phyloP scores from a whole-genome alignment of 1,140 invertebrate genomes.

The Xylocopa sonorina region DNA sequence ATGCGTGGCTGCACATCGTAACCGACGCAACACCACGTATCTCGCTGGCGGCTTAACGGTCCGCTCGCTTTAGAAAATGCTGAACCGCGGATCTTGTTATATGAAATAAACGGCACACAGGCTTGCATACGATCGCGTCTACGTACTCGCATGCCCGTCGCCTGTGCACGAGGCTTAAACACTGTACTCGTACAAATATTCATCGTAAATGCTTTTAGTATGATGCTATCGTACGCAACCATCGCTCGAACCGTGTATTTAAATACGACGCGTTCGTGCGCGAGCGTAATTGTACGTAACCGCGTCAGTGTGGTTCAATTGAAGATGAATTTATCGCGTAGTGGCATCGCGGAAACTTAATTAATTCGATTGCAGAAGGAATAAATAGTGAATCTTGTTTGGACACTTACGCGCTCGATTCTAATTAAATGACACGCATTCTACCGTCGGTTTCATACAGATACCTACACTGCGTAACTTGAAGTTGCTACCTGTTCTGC shows the following conservation, averaged over 20 bases:
- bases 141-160: no score
- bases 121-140: constrained; percentile 7
- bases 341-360: constrained; percentile 22
- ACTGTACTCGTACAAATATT: constrained; percentile 20
- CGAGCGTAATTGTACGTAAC: neutral
- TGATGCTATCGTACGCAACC: neutral
- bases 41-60: constrained; percentile 44
- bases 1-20: constrained; percentile 34
- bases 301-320: neutral
- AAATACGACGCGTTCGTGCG: neutral
- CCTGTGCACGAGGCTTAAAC: constrained; percentile 8
- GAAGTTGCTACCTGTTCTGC: no score
- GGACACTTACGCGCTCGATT: neutral
- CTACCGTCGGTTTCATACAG: no score
- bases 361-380: constrained; percentile 3
- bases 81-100: constrained; percentile 16
- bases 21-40: constrained; percentile 29
- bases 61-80: constrained; percentile 46
- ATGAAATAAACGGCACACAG: constrained; percentile 27
- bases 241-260: constrained; percentile 33
- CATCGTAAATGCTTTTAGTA: constrained; percentile 45
- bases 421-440: no score
- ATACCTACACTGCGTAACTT: no score
- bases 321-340: neutral
- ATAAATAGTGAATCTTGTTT: neutral